Percentiles rank a stretch among this genome's conserved stretches.
These are phyloP conservation scores for Epizoanthus rinbou DNA, from an alignment of 92 coral and sea anemone species.

Conservation along the genomic window DNA sequence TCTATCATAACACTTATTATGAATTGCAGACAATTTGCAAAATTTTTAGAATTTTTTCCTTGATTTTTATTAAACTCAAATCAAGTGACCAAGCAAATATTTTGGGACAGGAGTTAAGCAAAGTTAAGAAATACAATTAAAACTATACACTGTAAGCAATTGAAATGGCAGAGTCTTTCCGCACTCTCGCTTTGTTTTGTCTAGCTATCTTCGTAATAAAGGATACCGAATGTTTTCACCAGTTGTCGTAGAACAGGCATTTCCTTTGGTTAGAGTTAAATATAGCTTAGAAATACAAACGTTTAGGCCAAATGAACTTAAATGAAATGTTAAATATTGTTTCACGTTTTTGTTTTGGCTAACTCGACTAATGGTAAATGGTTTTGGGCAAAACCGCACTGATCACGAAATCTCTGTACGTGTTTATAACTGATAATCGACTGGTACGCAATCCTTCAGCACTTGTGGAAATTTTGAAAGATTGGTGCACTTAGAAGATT, in stretches of 20 bases:
- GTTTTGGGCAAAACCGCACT: background rate
- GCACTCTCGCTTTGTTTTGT: background rate
- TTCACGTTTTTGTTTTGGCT: background rate
- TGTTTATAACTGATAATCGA: background rate
- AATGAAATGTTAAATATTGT: background rate
- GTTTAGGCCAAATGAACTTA: background rate
- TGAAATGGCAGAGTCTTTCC: background rate
- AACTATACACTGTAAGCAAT: background rate
- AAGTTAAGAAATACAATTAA: background rate
- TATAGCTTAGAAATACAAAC: background rate
- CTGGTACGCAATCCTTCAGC: background rate
- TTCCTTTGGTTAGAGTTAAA: conserved; percentile 14
- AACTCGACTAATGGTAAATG: background rate
- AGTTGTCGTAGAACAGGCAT: background rate
- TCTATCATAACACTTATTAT: background rate
- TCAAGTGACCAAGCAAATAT: too few species aligned
- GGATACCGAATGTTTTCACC: background rate
- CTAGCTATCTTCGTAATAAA: background rate
- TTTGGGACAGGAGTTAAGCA: too few species aligned
- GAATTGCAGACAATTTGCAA: background rate
- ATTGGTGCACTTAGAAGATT: background rate
- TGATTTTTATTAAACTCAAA: background rate
- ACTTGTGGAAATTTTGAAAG: background rate
- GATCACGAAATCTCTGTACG: background rate
- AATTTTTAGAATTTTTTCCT: background rate